Percentiles rank a stretch among this genome's conserved stretches.
Conservation (phyloP, 2,113 vertebrate species). For the Xenus cinereus region DNA sequence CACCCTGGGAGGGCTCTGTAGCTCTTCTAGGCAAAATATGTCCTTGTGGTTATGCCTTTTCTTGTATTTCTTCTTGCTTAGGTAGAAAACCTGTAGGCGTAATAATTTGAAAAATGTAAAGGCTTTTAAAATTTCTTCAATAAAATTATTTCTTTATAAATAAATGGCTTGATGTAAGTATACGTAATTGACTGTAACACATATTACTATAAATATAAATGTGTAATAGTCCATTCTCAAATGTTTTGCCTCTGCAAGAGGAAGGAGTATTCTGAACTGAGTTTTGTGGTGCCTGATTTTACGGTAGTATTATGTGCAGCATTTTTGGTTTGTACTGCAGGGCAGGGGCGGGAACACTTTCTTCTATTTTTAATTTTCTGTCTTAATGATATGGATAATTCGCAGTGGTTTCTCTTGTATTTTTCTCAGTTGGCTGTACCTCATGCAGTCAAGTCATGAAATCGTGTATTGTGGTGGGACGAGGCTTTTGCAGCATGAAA, state of each 20-base stretch:
- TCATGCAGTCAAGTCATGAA: not conserved
- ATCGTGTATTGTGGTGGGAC: not conserved
- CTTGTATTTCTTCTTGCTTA: not conserved
- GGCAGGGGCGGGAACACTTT: not conserved
- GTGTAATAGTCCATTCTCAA: not conserved
- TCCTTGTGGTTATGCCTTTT: not conserved
- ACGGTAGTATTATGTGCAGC: not conserved
- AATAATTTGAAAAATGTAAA: not conserved
- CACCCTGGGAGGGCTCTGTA: not conserved
- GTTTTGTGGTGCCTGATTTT: not conserved
- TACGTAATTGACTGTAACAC: not conserved
- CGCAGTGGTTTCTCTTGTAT: not conserved
- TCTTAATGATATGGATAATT: not conserved
- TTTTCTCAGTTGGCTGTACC: not conserved
- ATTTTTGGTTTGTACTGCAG: not conserved
- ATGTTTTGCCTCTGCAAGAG: not conserved
- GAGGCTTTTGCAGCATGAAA: not conserved
- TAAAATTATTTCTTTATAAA: not conserved
- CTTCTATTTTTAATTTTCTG: not conserved
- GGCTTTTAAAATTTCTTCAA: not conserved
- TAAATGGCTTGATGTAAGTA: not conserved
- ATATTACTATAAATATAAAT: not conserved
- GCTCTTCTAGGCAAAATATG: not conserved
- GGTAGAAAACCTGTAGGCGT: not conserved
- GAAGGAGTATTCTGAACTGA: not conserved